Conservation (phyloP, 2,888 invertebrate genomes). For the Lomographa bimaculata region DNA sequence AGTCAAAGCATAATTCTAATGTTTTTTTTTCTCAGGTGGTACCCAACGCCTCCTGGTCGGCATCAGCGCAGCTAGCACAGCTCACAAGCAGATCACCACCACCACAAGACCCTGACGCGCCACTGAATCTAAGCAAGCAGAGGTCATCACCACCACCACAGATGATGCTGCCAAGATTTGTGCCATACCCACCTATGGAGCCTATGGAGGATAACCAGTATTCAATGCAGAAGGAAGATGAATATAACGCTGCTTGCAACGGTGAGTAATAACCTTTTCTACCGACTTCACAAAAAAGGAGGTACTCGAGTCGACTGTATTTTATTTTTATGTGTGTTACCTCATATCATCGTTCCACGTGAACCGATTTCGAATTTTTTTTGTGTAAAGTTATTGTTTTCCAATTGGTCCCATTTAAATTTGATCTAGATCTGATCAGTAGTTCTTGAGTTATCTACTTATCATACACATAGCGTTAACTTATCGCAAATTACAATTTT, state of each 20-base stretch:
- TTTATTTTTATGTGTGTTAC: too few relatives aligned
- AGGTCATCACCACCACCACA: constrained; percentile 86
- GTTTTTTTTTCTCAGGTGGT: constrained; percentile 60
- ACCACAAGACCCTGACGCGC: constrained; percentile 90
- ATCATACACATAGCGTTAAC: too few relatives aligned
- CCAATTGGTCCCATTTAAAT: too few relatives aligned
- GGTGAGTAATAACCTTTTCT: constrained; percentile 65
- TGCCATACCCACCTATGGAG: constrained; percentile 75
- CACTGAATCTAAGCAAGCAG: constrained; percentile 95
- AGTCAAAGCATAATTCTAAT: too few relatives aligned
- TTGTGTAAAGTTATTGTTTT: too few relatives aligned
- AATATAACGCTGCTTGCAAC: constrained; percentile 67
- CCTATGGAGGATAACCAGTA: constrained; percentile 72
- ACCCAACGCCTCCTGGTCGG: constrained; percentile 86
- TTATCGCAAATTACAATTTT: too few relatives aligned
- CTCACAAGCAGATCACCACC: constrained; percentile 85
- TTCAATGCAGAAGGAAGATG: constrained; percentile 73
- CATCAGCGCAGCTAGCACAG: constrained; percentile 89
- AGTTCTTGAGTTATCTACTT: too few relatives aligned
- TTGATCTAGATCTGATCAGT: too few relatives aligned
- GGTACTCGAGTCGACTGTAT: too few relatives aligned
- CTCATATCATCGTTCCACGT: too few relatives aligned
- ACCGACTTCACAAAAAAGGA: too few relatives aligned
- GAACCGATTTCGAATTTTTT: too few relatives aligned
- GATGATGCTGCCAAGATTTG: constrained; percentile 81